phyloP scores from a whole-genome alignment of 2,797 vertebrate genomes.

The Triplophysa yarkandensis region DNA sequence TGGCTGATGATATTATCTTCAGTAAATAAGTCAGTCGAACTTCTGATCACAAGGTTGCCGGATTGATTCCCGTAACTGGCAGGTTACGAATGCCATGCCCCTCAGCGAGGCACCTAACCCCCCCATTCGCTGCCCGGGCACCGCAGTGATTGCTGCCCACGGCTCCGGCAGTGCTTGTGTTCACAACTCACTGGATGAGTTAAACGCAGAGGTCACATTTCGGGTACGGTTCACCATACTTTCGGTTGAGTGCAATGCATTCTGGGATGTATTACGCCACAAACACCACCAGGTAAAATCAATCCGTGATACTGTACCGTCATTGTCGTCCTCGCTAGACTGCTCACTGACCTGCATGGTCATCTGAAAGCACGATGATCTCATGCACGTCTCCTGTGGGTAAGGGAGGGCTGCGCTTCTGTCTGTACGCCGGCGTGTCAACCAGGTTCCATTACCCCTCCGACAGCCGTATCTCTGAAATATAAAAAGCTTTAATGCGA shows the following conservation, averaged over 20 bases:
- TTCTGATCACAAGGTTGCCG: no score
- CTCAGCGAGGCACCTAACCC: no score
- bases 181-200: no score
- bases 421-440: slow-evolving; percentile 21
- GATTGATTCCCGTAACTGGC: no score
- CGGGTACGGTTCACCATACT: no score
- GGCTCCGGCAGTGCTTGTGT: no score
- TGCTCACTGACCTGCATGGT: not conserved
- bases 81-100: no score
- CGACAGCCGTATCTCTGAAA: slow-evolving; percentile 21
- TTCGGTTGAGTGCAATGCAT: not conserved
- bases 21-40: no score
- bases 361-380: not conserved
- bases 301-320: not conserved
- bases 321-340: not conserved
- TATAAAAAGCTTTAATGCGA: slow-evolving; percentile 43
- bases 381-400: not conserved
- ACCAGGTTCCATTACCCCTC: slow-evolving; percentile 35
- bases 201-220: no score
- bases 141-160: no score
- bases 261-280: not conserved
- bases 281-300: not conserved
- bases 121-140: no score
- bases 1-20: no score
- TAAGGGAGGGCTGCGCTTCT: not conserved